phyloP scores from a whole-genome alignment of 37 sponge, comb jelly and placozoan species.

The Hormiphora californensis region DNA sequence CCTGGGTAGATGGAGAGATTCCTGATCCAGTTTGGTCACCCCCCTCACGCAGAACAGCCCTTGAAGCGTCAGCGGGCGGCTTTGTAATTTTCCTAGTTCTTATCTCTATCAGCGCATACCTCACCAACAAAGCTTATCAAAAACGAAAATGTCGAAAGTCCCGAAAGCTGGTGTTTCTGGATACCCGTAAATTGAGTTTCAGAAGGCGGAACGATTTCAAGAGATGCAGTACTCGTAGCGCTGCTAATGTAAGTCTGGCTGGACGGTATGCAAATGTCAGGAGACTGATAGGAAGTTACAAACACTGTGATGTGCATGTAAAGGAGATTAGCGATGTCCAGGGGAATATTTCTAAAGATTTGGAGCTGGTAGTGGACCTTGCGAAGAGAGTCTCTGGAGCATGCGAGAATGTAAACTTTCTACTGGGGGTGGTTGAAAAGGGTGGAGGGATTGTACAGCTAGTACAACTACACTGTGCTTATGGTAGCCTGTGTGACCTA shows the following conservation, averaged over 20 bases:
- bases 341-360: background rate
- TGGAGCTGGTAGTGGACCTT: background rate
- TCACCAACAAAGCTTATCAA: background rate
- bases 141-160: constrained; percentile 12
- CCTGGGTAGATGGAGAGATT: too few relatives aligned
- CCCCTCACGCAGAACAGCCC: background rate
- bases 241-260: background rate
- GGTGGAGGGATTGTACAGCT: background rate
- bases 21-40: background rate
- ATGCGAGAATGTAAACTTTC: constrained; percentile 4
- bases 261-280: background rate
- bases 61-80: background rate
- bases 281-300: background rate
- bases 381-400: background rate
- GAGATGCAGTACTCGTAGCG: too few relatives aligned
- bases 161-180: background rate
- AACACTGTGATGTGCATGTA: constrained; percentile 8
- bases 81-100: background rate
- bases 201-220: background rate
- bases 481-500: constrained; percentile 5
- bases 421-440: background rate
- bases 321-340: constrained; percentile 30
- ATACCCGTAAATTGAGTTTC: background rate
- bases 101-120: background rate
- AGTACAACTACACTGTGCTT: background rate